Evolutionary conservation across 2,113 vertebrate species (phyloP), one percentile per base, ranked within the genome.

Genomic region (Paracyprichromis sp.): DNA sequence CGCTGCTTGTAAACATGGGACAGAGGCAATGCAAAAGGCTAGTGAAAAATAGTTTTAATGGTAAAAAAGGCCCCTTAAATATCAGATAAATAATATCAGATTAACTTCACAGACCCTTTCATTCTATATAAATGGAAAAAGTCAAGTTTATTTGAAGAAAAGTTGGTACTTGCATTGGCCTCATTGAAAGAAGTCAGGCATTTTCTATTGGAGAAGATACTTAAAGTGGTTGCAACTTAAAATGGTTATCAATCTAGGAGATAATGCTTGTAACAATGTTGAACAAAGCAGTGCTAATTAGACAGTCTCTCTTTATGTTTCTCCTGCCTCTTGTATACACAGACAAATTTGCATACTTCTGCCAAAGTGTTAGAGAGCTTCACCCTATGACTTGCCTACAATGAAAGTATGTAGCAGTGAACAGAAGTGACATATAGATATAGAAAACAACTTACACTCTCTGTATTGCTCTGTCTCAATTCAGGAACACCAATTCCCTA

Each of bases 401-500:
- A 19, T 7, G 34, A 50, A 80, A 14, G 50, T 61, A 53, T 85
- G 81, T 38, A 50, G 47, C 76, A 56, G 47, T 84, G 78, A 86
- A 31, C 38, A 89, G 76, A 56, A 89, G 57, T 83, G 82, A 86
- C 34, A 52, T 79, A 92, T 86, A 76, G 86, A 86, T 85, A 73
- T 40, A 86, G 43, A 83, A 90, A 89, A 90, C 83, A 88, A 80
- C 84, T 79, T 69, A 87, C 59, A 82, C 61, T 82, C 82, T 88
- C 63, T 84, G 36, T 84, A 83, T 93, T 87, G 80, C 83, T 88
- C 82, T 87, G 31, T 90, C 89, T 94, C 92, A 88, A 90, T 94
- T 84, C 88, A 87, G 79, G 45, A 93, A 86, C 92, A 90, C 85
- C 93, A 92, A 94, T 94, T 92, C 89, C 80, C 82, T 86, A 81